phyloP scores from a whole-genome alignment of 2,113 vertebrate species.

The Podarcis raffonei region DNA sequence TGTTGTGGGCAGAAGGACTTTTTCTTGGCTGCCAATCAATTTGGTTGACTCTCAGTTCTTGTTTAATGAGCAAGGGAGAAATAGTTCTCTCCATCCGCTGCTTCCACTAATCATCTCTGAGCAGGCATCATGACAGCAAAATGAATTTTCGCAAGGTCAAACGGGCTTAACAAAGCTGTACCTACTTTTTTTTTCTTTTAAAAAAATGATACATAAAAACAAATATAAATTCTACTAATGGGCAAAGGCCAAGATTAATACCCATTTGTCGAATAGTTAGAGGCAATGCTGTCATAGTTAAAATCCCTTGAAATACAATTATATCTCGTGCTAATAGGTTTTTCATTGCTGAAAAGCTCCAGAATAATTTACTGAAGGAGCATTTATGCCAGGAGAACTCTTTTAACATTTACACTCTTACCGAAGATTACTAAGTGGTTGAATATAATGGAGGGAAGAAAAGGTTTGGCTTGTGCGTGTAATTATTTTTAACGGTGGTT shows the following conservation, averaged over 20 bases:
- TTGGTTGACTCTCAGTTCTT: not conserved
- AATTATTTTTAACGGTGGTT: conserved; percentile 9
- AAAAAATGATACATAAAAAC: conserved; percentile 12
- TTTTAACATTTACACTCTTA: conserved; percentile 24
- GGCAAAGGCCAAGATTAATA: conserved; percentile 34
- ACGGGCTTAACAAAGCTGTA: conserved; percentile 14
- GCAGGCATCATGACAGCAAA: not conserved
- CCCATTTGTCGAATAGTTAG: conserved; percentile 43
- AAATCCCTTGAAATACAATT: conserved; percentile 48
- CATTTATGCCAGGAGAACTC: conserved; percentile 22
- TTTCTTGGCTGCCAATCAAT: not conserved
- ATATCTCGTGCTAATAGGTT: conserved; percentile 18
- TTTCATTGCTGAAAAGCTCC: conserved; percentile 35
- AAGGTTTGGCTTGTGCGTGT: not conserved
- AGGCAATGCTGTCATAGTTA: conserved; percentile 6
- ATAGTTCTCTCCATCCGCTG: not conserved
- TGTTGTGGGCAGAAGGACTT: not conserved
- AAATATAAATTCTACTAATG: conserved; percentile 32
- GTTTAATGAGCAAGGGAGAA: not conserved
- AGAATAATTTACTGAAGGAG: conserved; percentile 40
- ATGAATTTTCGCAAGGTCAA: conserved; percentile 20
- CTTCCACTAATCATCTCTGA: not conserved
- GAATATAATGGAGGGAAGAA: not conserved
- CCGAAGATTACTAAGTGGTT: not conserved
- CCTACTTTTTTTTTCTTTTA: not conserved